Percentiles rank a stretch among this genome's conserved stretches.
Conservation (phyloP, 2,888 invertebrate genomes). For the Encarsia formosa region DNA sequence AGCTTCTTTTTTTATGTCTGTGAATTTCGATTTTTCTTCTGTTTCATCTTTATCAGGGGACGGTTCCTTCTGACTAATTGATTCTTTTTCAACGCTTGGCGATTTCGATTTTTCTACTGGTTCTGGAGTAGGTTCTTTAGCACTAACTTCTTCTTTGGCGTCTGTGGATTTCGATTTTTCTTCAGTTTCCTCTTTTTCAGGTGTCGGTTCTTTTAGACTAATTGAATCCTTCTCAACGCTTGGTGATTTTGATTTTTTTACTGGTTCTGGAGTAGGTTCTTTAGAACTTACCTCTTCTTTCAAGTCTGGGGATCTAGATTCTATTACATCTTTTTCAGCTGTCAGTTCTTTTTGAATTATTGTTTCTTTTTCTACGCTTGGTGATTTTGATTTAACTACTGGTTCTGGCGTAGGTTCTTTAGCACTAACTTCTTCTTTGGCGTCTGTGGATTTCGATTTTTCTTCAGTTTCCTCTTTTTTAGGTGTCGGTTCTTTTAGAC, state of each 20-base stretch:
- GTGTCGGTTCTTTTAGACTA: neutral
- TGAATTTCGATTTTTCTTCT: neutral
- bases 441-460: no score
- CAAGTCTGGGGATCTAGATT: neutral
- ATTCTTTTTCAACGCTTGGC: slow-evolving; percentile 23
- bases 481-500: no score
- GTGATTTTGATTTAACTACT: slow-evolving; percentile 15
- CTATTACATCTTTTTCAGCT: neutral
- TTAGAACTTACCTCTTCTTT: neutral
- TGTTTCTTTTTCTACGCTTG: slow-evolving; percentile 11
- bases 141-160: neutral
- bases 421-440: no score
- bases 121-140: neutral
- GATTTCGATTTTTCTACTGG: slow-evolving; percentile 15
- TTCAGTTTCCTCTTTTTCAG: neutral
- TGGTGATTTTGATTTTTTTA: no score
- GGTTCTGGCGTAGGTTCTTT: no score
- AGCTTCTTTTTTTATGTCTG: slow-evolving; percentile 1
- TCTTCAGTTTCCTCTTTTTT: slow-evolving; percentile 4
- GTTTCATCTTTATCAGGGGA: slow-evolving; percentile 9
- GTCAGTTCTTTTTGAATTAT: neutral
- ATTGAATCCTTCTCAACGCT: no score
- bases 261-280: no score
- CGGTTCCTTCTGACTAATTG: neutral
- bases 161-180: neutral